Evolutionary conservation across 1,140 invertebrate species (phyloP), one percentile per base, ranked within the genome.

Genomic region (Asobara japonica): DNA sequence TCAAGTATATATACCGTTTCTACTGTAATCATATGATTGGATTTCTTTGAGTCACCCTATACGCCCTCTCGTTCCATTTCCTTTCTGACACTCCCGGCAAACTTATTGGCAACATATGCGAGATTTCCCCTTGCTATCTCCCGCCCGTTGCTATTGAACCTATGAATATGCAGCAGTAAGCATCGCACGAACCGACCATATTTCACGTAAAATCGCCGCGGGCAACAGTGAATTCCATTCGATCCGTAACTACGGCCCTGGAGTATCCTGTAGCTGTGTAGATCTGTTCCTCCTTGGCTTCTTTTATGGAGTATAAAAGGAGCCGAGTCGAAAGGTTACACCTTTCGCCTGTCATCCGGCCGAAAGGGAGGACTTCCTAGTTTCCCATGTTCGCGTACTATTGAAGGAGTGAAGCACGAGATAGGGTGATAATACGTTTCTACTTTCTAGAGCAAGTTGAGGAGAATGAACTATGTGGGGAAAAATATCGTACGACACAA

Each of bases 101-200:
- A 77, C 65, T 77, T 81, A 79, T 81, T 75, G 79, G 77, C 78
- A 74, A 81, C 80, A 82, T 81, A 81, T 80, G 81, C 78, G 74
- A 76, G 72, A 73, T 71, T 56, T 41, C 70, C 71, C 31, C 66
- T 65, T 30, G 51, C 61, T 38, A 31, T 64, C 56, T 62, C 25
- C 20, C 61, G n/a, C 10, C 7, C 22, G 6, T n/a, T 60, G 0
- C 27, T 33, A 30, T 33, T 22, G 41, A 27, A 56, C 72, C 71
- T 75, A 83, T 84, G 83, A 84, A 84, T 84, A 84, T 84, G 76
- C 80, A 84, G 77, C 70, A 81, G 79, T 72, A 33, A 65, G 61
- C 56, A 67, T 71, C 74, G 72, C 78, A 79, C 80, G 77, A 80
- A 76, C 75, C 78, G 75, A 80, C 79, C 72, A 83, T 83, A 82